Conservation (phyloP, 2,113 vertebrate species). For the Chaenogobius annularis region DNA sequence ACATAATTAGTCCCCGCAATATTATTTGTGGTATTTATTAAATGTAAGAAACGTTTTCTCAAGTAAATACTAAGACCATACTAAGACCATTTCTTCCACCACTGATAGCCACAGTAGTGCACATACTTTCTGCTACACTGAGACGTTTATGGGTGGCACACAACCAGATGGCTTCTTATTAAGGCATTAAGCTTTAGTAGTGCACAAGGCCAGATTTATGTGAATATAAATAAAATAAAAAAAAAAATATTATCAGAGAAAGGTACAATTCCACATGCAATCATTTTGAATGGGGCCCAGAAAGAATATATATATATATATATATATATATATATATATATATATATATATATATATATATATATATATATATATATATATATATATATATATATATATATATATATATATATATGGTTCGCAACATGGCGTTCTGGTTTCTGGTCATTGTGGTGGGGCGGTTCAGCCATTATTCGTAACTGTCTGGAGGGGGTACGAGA, state of each 20-base stretch:
- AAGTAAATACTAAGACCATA: not conserved
- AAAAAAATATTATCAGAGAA: not conserved
- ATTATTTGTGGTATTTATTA: not conserved
- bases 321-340: no score
- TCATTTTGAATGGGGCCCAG: not conserved
- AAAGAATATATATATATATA: conserved; percentile 18
- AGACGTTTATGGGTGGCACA: conserved; percentile 17
- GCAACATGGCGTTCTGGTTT: conserved; percentile 22
- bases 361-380: conserved; percentile 8
- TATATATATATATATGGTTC: conserved; percentile 6
- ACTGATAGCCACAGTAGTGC: conserved; percentile 1
- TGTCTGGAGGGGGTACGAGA: conserved; percentile 47
- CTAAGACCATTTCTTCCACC: not conserved
- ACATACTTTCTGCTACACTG: conserved; percentile 8
- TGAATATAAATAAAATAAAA: conserved; percentile 12
- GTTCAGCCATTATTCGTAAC: conserved; percentile 53
- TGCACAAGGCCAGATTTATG: conserved; percentile 21
- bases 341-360: conserved; percentile 4
- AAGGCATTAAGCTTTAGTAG: conserved; percentile 31
- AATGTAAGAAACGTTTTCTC: not conserved
- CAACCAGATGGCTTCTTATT: conserved; percentile 40
- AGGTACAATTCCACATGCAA: not conserved
- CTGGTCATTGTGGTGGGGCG: conserved; percentile 33
- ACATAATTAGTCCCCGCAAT: no score
- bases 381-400: conserved; percentile 11